Conservation (phyloP, 64 coral and sea anemone genomes). For the Pocillopora damicornis region DNA sequence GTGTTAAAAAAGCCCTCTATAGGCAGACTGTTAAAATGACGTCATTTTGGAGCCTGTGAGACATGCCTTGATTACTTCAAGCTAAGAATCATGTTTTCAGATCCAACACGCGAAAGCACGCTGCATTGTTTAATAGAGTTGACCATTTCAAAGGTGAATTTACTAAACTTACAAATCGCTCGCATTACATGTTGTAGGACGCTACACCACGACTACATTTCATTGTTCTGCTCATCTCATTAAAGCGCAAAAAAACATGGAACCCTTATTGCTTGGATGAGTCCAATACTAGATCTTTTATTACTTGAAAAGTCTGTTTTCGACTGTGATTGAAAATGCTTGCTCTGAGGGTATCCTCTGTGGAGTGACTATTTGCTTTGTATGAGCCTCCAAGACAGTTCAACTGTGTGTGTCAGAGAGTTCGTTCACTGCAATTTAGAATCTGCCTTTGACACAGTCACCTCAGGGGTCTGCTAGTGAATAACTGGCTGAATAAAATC, state of each 20-base stretch:
- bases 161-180: constrained; percentile 16
- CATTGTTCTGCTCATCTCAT: constrained; percentile 4
- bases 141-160: constrained; percentile 28
- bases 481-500: constrained; percentile 1
- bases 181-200: background rate
- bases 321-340: background rate
- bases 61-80: background rate
- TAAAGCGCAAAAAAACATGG: background rate
- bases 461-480: constrained; percentile 23
- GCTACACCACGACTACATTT: background rate
- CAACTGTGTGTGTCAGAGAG: background rate
- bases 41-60: constrained; percentile 12
- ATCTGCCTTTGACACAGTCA: background rate
- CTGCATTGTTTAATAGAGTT: constrained; percentile 19
- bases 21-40: background rate
- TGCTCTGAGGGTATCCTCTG: background rate
- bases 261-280: constrained; percentile 21
- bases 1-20: constrained; percentile 33
- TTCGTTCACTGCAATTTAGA: constrained; percentile 4
- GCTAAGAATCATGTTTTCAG: background rate
- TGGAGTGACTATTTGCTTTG: background rate
- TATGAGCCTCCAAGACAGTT: background rate
- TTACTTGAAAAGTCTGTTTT: constrained; percentile 1
- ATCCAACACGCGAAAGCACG: background rate
- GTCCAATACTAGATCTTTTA: background rate